Percentiles rank a stretch among this genome's conserved stretches.
These are phyloP conservation scores for Larimichthys polyactis DNA, from an alignment of 2,113 vertebrate species.

Conservation along the genomic window DNA sequence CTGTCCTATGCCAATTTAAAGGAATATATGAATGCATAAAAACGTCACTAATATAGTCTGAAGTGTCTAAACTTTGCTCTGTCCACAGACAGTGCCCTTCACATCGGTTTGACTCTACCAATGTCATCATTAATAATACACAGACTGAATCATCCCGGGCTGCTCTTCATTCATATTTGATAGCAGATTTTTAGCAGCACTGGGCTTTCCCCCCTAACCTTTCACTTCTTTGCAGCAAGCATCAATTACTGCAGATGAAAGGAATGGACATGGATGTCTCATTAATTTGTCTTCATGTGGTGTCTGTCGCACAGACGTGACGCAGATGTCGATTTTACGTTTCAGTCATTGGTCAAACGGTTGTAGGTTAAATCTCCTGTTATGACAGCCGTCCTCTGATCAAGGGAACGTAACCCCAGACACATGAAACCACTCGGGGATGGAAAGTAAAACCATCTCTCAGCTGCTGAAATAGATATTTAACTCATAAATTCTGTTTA, in stretches of 20 bases:
- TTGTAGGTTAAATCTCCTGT: conserved; percentile 14
- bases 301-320: conserved; percentile 14
- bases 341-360: conserved; percentile 9
- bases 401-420: conserved; percentile 1
- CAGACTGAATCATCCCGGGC: conserved; percentile 44
- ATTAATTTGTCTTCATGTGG: conserved; percentile 41
- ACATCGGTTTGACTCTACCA: conserved; percentile 50
- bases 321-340: conserved; percentile 30
- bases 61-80: neutral
- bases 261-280: conserved; percentile 27
- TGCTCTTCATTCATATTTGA: conserved; percentile 71
- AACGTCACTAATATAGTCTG: neutral
- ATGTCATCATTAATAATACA: conserved; percentile 65
- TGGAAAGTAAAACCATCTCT: neutral
- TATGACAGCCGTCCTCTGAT: conserved; percentile 37
- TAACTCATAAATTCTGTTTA: neutral
- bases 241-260: conserved; percentile 58
- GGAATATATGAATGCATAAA: neutral
- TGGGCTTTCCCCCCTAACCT: conserved; percentile 65
- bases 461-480: neutral
- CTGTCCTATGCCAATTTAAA: conserved; percentile 1
- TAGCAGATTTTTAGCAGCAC: conserved; percentile 57
- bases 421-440: neutral
- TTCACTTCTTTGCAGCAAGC: conserved; percentile 36
- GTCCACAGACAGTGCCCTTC: conserved; percentile 56